These are phyloP conservation scores for Tribolium castaneum DNA, from an alignment of 1,140 invertebrate species.

Conservation along the genomic window DNA sequence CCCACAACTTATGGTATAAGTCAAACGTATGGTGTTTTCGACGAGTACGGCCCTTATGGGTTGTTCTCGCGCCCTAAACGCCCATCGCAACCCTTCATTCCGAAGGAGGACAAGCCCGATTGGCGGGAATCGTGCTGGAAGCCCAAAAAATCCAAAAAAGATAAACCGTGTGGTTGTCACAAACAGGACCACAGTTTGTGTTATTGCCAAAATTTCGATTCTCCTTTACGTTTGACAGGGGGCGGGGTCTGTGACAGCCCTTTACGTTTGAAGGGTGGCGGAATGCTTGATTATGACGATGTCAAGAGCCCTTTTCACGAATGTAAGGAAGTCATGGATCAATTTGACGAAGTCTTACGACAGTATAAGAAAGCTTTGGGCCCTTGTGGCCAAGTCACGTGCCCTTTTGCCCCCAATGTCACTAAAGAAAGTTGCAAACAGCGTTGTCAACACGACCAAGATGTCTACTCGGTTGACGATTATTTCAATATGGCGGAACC, in stretches of 20 bases:
- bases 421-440: constrained; percentile 53
- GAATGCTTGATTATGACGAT: constrained; percentile 28
- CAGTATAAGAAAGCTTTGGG: constrained; percentile 58
- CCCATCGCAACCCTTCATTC: constrained; percentile 55
- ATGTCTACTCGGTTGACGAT: neutral
- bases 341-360: constrained; percentile 59
- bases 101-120: constrained; percentile 23
- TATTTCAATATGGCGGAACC: no score
- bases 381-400: constrained; percentile 58
- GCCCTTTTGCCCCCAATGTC: constrained; percentile 55
- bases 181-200: neutral
- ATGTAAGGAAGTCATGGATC: constrained; percentile 60
- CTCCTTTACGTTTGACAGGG: constrained; percentile 48
- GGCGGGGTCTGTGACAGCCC: constrained; percentile 39
- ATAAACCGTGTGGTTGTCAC: neutral
- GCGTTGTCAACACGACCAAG: constrained; percentile 42
- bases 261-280: constrained; percentile 52
- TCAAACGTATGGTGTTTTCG: constrained; percentile 60
- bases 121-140: neutral
- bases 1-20: constrained; percentile 59
- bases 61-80: constrained; percentile 56
- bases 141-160: neutral
- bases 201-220: neutral
- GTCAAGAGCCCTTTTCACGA: constrained; percentile 52
- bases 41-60: constrained; percentile 60